Percentiles rank a stretch among this genome's conserved stretches.
These are phyloP conservation scores for Neoarius graeffei DNA, from an alignment of 2,113 vertebrate genomes.

Conservation along the genomic window DNA sequence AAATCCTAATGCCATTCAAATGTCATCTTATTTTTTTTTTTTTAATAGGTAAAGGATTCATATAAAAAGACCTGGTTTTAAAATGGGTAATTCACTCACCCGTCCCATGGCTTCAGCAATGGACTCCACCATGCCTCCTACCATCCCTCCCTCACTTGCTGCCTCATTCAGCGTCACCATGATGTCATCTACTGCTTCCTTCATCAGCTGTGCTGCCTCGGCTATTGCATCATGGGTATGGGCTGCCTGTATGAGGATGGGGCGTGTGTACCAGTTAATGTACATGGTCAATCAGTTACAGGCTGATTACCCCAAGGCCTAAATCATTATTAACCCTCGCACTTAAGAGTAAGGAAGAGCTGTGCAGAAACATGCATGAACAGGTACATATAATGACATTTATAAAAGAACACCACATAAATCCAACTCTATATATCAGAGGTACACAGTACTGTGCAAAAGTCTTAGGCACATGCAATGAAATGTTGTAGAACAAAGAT, in stretches of 20 bases:
- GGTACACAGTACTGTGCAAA: no score
- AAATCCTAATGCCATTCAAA: neutral
- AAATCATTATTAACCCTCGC: neutral
- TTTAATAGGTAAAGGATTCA: neutral
- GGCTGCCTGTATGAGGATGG: constrained; percentile 74
- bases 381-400: neutral
- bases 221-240: constrained; percentile 95
- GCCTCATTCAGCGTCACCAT: constrained; percentile 98
- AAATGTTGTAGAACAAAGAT: no score
- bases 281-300: neutral
- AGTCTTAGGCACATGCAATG: no score
- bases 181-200: constrained; percentile 96
- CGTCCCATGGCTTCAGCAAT: constrained; percentile 93
- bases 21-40: neutral
- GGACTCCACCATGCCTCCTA: constrained; percentile 95
- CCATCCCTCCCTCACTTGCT: constrained; percentile 94
- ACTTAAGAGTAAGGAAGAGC: neutral
- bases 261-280: neutral
- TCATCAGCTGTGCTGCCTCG: constrained; percentile 94
- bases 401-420: neutral
- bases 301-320: neutral
- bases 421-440: neutral
- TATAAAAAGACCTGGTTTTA: no score
- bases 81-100: constrained; percentile 70
- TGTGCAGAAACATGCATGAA: neutral